These are phyloP conservation scores for Chelon labrosus DNA, from an alignment of 2,797 vertebrate genomes.

Conservation along the genomic window DNA sequence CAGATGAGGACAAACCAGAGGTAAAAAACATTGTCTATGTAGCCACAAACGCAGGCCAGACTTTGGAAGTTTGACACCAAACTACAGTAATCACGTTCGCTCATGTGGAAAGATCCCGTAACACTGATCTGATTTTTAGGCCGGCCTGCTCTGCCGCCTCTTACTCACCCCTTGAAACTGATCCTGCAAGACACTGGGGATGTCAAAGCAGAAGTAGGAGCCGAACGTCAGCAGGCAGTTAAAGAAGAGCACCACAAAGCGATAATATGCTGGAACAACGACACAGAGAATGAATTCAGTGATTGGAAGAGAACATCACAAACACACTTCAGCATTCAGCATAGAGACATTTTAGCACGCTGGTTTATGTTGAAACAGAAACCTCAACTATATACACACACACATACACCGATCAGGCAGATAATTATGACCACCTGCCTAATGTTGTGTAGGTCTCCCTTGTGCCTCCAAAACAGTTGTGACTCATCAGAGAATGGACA, in stretches of 20 bases:
- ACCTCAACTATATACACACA: too few relatives aligned
- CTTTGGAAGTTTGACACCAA: conserved; percentile 2
- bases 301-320: not conserved
- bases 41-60: not conserved
- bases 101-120: not conserved
- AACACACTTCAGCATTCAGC: not conserved
- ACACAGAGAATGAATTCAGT: not conserved
- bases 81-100: not conserved
- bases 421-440: too few relatives aligned
- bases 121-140: not conserved
- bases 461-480: too few relatives aligned
- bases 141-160: too few relatives aligned
- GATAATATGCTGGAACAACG: conserved; percentile 79
- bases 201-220: conserved; percentile 90
- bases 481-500: too few relatives aligned
- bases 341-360: not conserved
- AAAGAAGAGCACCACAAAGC: conserved; percentile 89
- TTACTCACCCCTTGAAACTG: conserved; percentile 88
- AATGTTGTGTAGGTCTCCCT: too few relatives aligned
- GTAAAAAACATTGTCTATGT: not conserved
- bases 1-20: not conserved
- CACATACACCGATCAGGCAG: too few relatives aligned
- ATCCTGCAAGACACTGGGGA: conserved; percentile 88
- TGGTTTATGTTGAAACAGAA: too few relatives aligned
- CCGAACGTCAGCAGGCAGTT: conserved; percentile 89